These are phyloP conservation scores for Thomomys bottae DNA, from an alignment of 2,113 vertebrate species.

Conservation along the genomic window DNA sequence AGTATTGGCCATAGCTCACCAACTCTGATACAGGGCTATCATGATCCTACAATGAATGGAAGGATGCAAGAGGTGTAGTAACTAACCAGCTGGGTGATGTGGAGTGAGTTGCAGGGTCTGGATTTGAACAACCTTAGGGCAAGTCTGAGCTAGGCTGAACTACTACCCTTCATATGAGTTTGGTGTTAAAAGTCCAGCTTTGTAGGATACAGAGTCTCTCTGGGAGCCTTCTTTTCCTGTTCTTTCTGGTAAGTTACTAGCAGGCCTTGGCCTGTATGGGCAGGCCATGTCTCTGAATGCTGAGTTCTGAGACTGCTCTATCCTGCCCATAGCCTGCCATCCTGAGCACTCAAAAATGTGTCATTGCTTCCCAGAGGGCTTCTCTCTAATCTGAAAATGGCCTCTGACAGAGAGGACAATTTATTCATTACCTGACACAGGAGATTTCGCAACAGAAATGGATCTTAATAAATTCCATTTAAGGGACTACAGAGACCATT, in stretches of 20 bases:
- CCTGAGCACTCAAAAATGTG: no score
- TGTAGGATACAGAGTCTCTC: neutral
- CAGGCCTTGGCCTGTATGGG: neutral
- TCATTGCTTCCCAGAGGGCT: neutral
- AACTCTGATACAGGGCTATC: neutral
- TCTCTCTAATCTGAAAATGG: neutral
- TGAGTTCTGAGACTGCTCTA: accelerated
- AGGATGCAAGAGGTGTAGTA: neutral
- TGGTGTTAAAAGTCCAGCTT: neutral
- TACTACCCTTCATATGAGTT: neutral
- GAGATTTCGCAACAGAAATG: slow-evolving; percentile 30
- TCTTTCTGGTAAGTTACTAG: neutral
- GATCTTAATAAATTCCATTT: slow-evolving; percentile 34
- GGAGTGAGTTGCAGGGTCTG: neutral
- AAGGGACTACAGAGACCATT: neutral
- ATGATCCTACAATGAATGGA: neutral
- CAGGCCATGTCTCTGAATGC: neutral
- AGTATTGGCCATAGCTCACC: neutral
- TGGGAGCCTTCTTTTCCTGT: neutral
- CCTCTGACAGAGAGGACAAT: neutral
- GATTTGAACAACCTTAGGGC: neutral
- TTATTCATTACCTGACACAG: slow-evolving; percentile 4
- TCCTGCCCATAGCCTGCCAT: neutral
- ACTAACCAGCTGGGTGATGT: neutral
- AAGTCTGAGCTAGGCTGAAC: neutral